Evolutionary conservation across 2,113 vertebrate species (phyloP), one percentile per base, ranked within the genome.

Genomic region (Indicator indicator): DNA sequence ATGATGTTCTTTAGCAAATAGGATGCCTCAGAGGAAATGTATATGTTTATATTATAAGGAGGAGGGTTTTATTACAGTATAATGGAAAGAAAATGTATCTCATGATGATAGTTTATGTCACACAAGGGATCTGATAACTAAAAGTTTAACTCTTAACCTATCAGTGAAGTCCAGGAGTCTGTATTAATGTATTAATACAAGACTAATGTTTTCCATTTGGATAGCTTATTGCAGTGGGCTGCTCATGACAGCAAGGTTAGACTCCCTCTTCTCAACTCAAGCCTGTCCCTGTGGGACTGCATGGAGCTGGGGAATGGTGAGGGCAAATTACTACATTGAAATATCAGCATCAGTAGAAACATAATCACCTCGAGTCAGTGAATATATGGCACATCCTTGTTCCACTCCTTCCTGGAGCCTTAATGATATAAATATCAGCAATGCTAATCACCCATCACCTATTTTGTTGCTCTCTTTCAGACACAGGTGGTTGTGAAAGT

Each of bases 11-110:
- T 86, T 93, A 96, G 95, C 96, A 97, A 96, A 97, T 97, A 96
- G 96, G 94, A 94, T 96, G 96, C 95, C 96, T 97, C 36, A 2
- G 88, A 97, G 95, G 96, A 97, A 97, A 97, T 97, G 95, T 96
- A 97, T 95, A 95, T 97, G 96, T 97, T 97, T 97, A 97, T 97
- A 96, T 97, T 95, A 93, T 92, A 95, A 97, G 89, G 82, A 94
- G 94, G 90, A 96, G 95, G 92, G 89, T 94, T 97, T 97, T 97
- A 95, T 96, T 96, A 96, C 93, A 85, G 77, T 80, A 80, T 97
- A 96, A 97, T 97, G 96, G 96, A 97, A 96, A 96, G 91, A 96
- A 97, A 97, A 97, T 95, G 90, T 96, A 96, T 97, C 95, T 96
- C 92, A 91, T 96, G 95, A 97, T 96, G 96, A 95, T 95, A 85